phyloP scores from a whole-genome alignment of 2,888 invertebrate species.

The Harpalus rufipes region DNA sequence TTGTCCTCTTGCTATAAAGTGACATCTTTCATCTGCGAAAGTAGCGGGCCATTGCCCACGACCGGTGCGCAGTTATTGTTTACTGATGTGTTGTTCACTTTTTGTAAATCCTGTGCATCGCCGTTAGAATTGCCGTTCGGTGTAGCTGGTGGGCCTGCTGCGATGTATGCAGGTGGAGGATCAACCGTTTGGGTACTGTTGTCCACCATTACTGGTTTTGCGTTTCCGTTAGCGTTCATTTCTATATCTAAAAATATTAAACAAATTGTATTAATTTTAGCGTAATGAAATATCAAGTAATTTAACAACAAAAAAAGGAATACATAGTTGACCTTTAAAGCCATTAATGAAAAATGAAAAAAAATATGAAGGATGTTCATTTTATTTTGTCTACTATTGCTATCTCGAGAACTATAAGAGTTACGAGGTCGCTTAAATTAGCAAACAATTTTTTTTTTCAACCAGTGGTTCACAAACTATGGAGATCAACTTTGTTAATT shows the following conservation, averaged over 20 bases:
- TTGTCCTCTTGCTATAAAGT: conserved; percentile 74
- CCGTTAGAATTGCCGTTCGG: conserved; percentile 70
- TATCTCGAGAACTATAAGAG: too few species aligned
- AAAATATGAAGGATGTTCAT: too few species aligned
- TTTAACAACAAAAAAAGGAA: too few species aligned
- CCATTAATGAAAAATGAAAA: too few species aligned
- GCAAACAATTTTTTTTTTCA: too few species aligned
- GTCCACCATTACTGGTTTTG: conserved; percentile 74
- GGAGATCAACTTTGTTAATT: too few species aligned
- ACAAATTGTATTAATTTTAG: neutral
- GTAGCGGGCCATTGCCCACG: conserved; percentile 75
- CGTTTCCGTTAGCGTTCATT: conserved; percentile 66
- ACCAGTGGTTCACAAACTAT: too few species aligned
- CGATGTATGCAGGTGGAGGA: conserved; percentile 49
- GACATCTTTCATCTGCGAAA: conserved; percentile 74
- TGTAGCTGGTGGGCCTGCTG: conserved; percentile 71
- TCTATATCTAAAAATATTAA: conserved; percentile 51
- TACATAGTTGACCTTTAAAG: too few species aligned
- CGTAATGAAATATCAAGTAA: too few species aligned
- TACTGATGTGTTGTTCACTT: conserved; percentile 72
- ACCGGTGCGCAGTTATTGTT: conserved; percentile 73
- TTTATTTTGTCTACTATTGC: too few species aligned
- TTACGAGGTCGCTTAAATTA: too few species aligned
- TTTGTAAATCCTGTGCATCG: conserved; percentile 72
- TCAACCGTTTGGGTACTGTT: conserved; percentile 74